Percentiles rank a stretch among this genome's conserved stretches.
These are phyloP conservation scores for Melanchra persicariae DNA, from an alignment of 2,888 invertebrate genomes.

Conservation along the genomic window DNA sequence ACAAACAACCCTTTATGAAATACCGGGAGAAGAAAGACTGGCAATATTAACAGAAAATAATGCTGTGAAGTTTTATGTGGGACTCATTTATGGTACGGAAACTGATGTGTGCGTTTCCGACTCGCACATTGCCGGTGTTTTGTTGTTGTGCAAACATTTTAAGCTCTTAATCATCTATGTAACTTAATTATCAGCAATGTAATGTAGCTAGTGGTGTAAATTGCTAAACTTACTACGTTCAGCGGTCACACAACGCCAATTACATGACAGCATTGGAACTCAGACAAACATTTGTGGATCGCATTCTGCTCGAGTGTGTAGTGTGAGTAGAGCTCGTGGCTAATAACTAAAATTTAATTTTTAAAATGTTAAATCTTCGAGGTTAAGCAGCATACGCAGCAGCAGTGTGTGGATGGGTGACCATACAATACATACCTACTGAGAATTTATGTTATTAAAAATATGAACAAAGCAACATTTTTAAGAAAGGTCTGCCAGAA, in stretches of 20 bases:
- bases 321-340: too few relatives aligned
- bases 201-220: background rate
- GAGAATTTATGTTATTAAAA: too few relatives aligned
- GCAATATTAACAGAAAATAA: background rate
- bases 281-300: conserved; percentile 10
- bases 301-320: background rate
- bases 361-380: too few relatives aligned
- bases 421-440: too few relatives aligned
- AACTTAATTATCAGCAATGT: background rate
- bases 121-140: background rate
- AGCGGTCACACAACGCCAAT: conserved; percentile 13
- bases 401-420: too few relatives aligned
- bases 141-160: too few relatives aligned
- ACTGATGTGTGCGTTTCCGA: background rate
- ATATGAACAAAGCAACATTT: too few relatives aligned
- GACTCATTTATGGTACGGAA: background rate
- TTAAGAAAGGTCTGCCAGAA: too few relatives aligned
- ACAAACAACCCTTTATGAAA: background rate
- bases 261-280: conserved; percentile 1
- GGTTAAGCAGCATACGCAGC: too few relatives aligned
- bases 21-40: background rate
- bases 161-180: background rate
- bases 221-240: conserved; percentile 6
- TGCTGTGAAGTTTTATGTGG: background rate
- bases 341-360: too few relatives aligned